Conservation (phyloP, 2,888 invertebrate genomes). For the Drosophila atroscutellata region DNA sequence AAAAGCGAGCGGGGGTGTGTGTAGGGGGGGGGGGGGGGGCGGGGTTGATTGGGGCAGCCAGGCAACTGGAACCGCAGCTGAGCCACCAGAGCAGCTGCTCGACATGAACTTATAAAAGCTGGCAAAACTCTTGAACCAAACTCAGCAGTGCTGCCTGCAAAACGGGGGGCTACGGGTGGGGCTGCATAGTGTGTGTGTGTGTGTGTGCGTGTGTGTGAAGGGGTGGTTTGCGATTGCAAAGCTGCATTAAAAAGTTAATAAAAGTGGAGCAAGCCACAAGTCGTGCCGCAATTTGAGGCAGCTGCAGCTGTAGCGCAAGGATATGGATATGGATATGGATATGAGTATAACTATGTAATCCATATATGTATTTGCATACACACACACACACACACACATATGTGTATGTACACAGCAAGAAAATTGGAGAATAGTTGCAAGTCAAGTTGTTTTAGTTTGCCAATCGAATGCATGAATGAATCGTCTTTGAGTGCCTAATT, state of each 20-base stretch:
- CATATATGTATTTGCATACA: slow-evolving; percentile 1
- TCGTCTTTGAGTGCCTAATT: neutral
- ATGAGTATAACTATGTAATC: slow-evolving; percentile 48
- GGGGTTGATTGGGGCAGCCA: neutral
- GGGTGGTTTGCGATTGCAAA: slow-evolving; percentile 23
- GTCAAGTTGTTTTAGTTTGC: neutral
- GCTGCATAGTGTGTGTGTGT: neutral
- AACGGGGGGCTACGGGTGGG: neutral
- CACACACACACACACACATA: neutral
- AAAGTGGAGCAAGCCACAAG: slow-evolving; percentile 80
- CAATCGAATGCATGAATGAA: neutral
- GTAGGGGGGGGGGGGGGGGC: neutral
- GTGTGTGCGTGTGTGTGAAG: neutral
- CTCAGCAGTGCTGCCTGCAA: slow-evolving; percentile 15
- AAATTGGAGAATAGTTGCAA: neutral
- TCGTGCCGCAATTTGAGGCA: slow-evolving; percentile 79
- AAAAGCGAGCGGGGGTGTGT: slow-evolving; percentile 16
- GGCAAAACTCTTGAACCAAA: slow-evolving; percentile 61
- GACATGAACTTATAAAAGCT: slow-evolving; percentile 76
- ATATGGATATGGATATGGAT: slow-evolving; percentile 60
- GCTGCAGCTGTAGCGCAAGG: slow-evolving; percentile 69
- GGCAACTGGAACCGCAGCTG: slow-evolving; percentile 32
- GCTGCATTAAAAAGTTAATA: slow-evolving; percentile 81
- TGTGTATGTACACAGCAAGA: neutral
- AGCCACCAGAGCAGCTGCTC: slow-evolving; percentile 67